Conservation (phyloP, 92 coral and sea anemone genomes). For the Epizoanthus illoricatus region DNA sequence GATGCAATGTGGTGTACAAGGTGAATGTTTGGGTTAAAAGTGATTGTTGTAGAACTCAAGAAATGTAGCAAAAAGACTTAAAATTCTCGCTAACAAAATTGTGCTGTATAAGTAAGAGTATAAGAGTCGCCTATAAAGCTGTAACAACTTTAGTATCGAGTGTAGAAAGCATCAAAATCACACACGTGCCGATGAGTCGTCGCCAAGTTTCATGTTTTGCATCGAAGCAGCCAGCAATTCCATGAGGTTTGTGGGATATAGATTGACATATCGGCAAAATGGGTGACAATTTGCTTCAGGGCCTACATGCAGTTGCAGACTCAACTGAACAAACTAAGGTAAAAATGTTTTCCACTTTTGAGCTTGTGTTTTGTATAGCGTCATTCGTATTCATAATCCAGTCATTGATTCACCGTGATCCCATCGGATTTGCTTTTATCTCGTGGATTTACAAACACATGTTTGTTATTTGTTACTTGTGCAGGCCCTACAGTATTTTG, state of each 20-base stretch:
- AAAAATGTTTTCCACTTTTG: constrained; percentile 20
- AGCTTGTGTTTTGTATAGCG: neutral
- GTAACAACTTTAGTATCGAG: neutral
- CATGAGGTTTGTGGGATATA: constrained; percentile 20
- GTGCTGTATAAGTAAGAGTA: neutral
- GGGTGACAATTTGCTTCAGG: constrained; percentile 89
- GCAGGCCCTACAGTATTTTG: constrained; percentile 91
- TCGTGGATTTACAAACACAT: neutral
- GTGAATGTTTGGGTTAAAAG: constrained; percentile 10
- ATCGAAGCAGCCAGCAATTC: constrained; percentile 10
- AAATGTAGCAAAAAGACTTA: neutral
- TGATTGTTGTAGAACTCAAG: neutral
- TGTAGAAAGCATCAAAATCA: neutral
- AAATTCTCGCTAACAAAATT: neutral
- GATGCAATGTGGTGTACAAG: constrained; percentile 61
- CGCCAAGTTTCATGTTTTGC: constrained; percentile 28
- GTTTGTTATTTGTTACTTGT: neutral
- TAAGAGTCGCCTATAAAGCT: neutral
- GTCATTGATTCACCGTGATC: neutral
- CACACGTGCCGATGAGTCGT: constrained; percentile 17
- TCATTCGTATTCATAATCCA: neutral
- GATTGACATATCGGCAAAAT: constrained; percentile 47
- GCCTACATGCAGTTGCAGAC: constrained; percentile 77
- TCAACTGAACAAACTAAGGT: constrained; percentile 86
- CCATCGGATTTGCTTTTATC: neutral